These are phyloP conservation scores for Zaprionus taronus DNA, from an alignment of 1,140 invertebrate genomes.

Conservation along the genomic window DNA sequence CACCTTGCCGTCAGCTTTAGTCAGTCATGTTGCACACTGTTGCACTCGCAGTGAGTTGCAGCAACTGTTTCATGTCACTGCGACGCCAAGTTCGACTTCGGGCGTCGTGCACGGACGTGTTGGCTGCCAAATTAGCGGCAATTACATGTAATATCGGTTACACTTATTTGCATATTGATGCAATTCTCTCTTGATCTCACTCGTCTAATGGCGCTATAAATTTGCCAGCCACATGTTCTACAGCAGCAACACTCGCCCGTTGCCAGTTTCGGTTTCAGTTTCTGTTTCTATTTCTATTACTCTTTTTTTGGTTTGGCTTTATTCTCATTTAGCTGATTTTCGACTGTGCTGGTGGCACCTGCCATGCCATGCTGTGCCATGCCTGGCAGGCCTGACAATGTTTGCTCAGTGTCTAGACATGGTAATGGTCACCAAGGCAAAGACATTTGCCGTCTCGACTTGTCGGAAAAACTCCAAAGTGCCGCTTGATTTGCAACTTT, in stretches of 20 bases:
- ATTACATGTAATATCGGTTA: conserved; percentile 83
- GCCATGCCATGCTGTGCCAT: conserved; percentile 64
- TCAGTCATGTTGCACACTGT: conserved; percentile 63
- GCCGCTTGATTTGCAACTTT: conserved; percentile 46
- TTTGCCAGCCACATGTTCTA: conserved; percentile 72
- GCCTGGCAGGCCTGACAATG: conserved; percentile 62
- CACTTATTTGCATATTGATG: conserved; percentile 82
- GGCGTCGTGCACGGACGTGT: conserved; percentile 78
- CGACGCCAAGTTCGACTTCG: conserved; percentile 11
- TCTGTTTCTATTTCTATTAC: conserved; percentile 2
- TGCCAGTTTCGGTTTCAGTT: conserved; percentile 31
- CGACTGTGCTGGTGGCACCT: conserved; percentile 68
- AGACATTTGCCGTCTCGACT: conserved; percentile 30
- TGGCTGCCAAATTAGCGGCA: conserved; percentile 83
- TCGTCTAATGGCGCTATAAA: conserved; percentile 78
- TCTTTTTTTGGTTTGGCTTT: not conserved
- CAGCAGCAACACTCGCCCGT: conserved; percentile 12
- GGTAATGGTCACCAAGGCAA: conserved; percentile 48
- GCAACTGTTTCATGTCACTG: conserved; percentile 66
- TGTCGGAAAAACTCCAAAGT: conserved; percentile 67
- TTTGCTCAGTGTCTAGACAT: conserved; percentile 75
- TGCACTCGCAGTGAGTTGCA: conserved; percentile 51
- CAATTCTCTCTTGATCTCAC: conserved; percentile 59
- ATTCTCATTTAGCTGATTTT: conserved; percentile 2
- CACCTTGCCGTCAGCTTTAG: conserved; percentile 76